Conservation (phyloP, 2,888 invertebrate genomes). For the Piscicola geometra region DNA sequence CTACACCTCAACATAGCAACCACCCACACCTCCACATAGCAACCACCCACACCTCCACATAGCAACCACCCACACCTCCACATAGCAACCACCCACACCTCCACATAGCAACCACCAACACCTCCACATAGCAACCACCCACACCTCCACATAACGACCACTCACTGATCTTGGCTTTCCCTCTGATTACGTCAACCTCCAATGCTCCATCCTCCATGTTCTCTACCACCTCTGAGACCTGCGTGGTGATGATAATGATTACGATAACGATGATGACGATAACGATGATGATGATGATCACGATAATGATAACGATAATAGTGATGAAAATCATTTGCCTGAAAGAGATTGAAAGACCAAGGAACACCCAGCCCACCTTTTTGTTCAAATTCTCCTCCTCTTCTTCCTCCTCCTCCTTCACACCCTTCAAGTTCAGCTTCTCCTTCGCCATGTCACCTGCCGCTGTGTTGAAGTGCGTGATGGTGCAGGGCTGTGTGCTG, state of each 20-base stretch:
- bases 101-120: not conserved
- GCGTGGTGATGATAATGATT: not conserved
- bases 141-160: not conserved
- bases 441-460: not conserved
- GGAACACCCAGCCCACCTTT: too few relatives aligned
- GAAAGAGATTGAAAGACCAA: not conserved
- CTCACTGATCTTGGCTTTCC: slow-evolving; percentile 21
- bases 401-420: not conserved
- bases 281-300: not conserved
- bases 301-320: not conserved
- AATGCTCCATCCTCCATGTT: slow-evolving; percentile 16
- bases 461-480: too few relatives aligned
- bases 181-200: slow-evolving; percentile 25
- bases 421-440: not conserved
- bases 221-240: not conserved
- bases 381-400: not conserved
- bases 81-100: slow-evolving; percentile 7
- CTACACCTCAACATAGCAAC: not conserved
- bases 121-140: too few relatives aligned
- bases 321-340: not conserved
- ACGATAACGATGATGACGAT: slow-evolving; percentile 3
- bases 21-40: not conserved
- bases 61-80: slow-evolving; percentile 16
- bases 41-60: not conserved
- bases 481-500: too few relatives aligned